phyloP scores from a whole-genome alignment of 2,888 invertebrate genomes.

The Physocephala rufipes region DNA sequence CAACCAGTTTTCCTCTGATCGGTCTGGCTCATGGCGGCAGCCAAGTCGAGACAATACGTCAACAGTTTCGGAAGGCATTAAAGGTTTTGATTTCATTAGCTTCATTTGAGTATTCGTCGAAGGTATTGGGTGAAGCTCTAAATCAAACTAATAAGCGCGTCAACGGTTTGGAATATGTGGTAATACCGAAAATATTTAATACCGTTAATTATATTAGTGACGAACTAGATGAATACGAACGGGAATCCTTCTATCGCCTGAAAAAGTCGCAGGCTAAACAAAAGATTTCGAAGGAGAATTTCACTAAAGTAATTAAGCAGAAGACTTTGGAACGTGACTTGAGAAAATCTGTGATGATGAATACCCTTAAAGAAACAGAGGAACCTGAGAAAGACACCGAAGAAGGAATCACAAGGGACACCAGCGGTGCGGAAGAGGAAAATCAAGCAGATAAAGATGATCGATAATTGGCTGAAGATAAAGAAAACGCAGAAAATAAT shows the following conservation, averaged over 20 bases:
- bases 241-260: slow-evolving; percentile 60
- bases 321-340: neutral
- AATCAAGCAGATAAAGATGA: too few relatives aligned
- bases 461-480: too few relatives aligned
- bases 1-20: slow-evolving; percentile 46
- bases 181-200: slow-evolving; percentile 51
- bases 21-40: slow-evolving; percentile 56
- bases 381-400: too few relatives aligned
- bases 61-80: slow-evolving; percentile 46
- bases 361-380: too few relatives aligned
- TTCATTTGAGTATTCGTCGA: slow-evolving; percentile 50
- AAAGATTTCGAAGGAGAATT: slow-evolving; percentile 52
- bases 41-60: slow-evolving; percentile 53
- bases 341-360: too few relatives aligned
- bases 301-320: slow-evolving; percentile 47
- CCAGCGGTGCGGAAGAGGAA: too few relatives aligned
- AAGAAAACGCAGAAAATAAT: too few relatives aligned
- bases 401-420: too few relatives aligned
- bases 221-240: slow-evolving; percentile 58
- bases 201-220: slow-evolving; percentile 52
- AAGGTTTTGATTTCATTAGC: slow-evolving; percentile 47
- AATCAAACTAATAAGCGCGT: slow-evolving; percentile 57
- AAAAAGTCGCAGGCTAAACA: slow-evolving; percentile 60
- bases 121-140: slow-evolving; percentile 46
- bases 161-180: slow-evolving; percentile 57